A percentile compares a stretch with the other conserved stretches of the same genome.
phyloP scores from a whole-genome alignment of 2,797 vertebrate genomes.

The Amphiprion clarkii region DNA sequence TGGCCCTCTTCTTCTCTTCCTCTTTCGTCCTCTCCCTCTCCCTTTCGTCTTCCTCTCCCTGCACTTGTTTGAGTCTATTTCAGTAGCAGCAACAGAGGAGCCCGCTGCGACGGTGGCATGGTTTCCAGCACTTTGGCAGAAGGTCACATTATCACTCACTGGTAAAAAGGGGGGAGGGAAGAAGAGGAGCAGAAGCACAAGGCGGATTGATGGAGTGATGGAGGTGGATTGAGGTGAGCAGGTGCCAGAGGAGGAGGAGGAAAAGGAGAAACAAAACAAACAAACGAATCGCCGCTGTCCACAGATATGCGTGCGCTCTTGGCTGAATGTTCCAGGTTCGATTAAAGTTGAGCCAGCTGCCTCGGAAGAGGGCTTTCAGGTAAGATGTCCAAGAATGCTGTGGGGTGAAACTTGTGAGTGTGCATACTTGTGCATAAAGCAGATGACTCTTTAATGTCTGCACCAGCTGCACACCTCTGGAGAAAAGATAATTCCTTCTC shows the following conservation, averaged over 20 bases:
- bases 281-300: slow-evolving; percentile 39
- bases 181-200: slow-evolving; percentile 20
- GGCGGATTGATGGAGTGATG: slow-evolving; percentile 50
- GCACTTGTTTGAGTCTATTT: slow-evolving; percentile 89
- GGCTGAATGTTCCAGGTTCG: slow-evolving; percentile 27
- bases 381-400: slow-evolving; percentile 46
- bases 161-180: slow-evolving; percentile 43
- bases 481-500: slow-evolving; percentile 39
- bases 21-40: slow-evolving; percentile 38
- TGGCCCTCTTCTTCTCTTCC: slow-evolving; percentile 56
- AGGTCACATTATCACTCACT: slow-evolving; percentile 88
- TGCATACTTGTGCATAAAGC: slow-evolving; percentile 29
- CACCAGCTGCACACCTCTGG: slow-evolving; percentile 45
- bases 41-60: slow-evolving; percentile 44
- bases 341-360: slow-evolving; percentile 37
- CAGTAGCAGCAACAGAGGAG: slow-evolving; percentile 81
- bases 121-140: slow-evolving; percentile 89
- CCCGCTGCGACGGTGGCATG: slow-evolving; percentile 85
- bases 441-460: slow-evolving; percentile 27
- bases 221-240: slow-evolving; percentile 50
- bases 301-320: slow-evolving; percentile 22
- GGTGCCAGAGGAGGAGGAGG: slow-evolving; percentile 49
- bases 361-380: slow-evolving; percentile 29
- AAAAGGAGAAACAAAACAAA: slow-evolving; percentile 26
- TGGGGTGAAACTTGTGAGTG: slow-evolving; percentile 7